Conservation (phyloP, 2,797 vertebrate species). For the Sparidentex hasta region DNA sequence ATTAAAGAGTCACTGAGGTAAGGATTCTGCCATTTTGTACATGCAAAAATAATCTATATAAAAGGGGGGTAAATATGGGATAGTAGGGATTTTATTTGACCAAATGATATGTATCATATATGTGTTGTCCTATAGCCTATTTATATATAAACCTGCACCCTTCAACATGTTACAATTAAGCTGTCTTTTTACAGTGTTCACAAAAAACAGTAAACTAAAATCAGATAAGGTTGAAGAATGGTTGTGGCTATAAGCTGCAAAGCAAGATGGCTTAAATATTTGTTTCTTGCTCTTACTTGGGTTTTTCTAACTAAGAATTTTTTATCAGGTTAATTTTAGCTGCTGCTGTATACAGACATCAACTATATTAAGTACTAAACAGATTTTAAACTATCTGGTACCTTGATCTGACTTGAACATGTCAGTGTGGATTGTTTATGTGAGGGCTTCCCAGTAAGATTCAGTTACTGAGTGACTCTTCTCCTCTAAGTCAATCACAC, state of each 20-base stretch:
- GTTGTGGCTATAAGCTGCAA: not conserved
- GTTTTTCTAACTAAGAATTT: not conserved
- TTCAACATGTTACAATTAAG: not conserved
- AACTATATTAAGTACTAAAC: not conserved
- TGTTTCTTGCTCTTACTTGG: not conserved
- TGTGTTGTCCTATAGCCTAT: not conserved
- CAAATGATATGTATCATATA: not conserved
- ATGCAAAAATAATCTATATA: not conserved
- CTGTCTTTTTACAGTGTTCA: not conserved
- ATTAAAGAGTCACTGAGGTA: no score
- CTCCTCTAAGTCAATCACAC: constrained; percentile 5
- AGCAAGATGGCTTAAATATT: not conserved
- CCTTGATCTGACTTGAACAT: not conserved
- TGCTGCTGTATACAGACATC: not conserved
- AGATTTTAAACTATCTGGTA: constrained; percentile 5
- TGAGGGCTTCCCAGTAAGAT: not conserved
- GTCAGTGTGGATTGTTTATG: not conserved
- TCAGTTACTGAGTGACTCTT: constrained; percentile 11
- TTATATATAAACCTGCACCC: not conserved
- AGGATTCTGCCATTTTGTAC: no score
- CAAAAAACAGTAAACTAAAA: not conserved
- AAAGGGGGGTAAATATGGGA: not conserved
- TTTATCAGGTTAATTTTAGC: not conserved
- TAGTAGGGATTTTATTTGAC: not conserved
- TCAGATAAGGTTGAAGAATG: not conserved